A percentile compares a stretch with the other conserved stretches of the same genome.
phyloP scores from a whole-genome alignment of 2,113 vertebrate genomes.

The Eleginops maclovinus region DNA sequence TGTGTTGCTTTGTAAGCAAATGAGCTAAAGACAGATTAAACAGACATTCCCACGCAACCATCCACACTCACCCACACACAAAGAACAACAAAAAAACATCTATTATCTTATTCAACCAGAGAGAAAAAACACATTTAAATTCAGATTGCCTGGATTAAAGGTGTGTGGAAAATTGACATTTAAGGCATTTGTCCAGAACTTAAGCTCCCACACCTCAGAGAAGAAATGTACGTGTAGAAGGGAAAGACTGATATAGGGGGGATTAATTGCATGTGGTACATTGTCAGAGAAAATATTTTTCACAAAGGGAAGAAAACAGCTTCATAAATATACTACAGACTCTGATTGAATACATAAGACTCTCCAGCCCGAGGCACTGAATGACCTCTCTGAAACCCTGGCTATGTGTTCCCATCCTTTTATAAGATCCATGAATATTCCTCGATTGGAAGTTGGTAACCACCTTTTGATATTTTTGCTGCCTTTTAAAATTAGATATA shows the following conservation, averaged over 20 bases:
- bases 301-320: constrained; percentile 38
- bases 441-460: constrained; percentile 14
- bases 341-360: constrained; percentile 19
- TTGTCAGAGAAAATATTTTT: not conserved
- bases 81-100: constrained; percentile 20
- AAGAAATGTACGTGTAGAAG: constrained; percentile 1
- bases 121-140: constrained; percentile 14
- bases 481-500: not conserved
- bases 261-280: constrained; percentile 29
- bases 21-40: constrained; percentile 23
- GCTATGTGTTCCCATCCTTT: constrained; percentile 14
- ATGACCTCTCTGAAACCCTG: constrained; percentile 17
- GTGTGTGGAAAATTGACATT: constrained; percentile 30
- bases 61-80: constrained; percentile 45
- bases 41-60: constrained; percentile 22
- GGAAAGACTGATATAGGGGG: not conserved
- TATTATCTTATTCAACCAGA: constrained; percentile 8
- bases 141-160: constrained; percentile 25
- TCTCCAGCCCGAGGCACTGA: not conserved
- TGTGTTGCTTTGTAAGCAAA: constrained; percentile 34
- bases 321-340: constrained; percentile 7
- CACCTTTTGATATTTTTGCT: not conserved
- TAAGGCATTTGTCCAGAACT: constrained; percentile 22
- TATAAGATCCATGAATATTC: constrained; percentile 33
- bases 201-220: constrained; percentile 2